Evolutionary conservation across 2,888 invertebrate genomes (phyloP).

Genomic region (Cylloceria caligata): DNA sequence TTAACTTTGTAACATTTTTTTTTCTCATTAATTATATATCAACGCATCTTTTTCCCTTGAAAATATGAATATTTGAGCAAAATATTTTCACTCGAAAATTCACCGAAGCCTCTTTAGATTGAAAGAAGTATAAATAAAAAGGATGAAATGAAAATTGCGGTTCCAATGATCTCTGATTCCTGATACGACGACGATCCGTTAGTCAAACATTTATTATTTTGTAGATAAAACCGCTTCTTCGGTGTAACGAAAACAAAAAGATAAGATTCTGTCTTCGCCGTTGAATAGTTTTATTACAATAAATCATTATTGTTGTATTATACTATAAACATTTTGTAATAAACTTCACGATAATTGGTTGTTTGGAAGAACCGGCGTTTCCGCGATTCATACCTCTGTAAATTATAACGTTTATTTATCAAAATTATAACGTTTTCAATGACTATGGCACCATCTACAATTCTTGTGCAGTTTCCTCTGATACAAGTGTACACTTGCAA

Average conservation of each 20-base stretch:
- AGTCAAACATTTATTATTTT: conserved; percentile 15
- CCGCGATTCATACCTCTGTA: no score
- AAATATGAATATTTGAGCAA: background rate
- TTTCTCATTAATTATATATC: background rate
- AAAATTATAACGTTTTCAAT: no score
- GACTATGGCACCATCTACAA: no score
- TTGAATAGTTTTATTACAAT: conserved; percentile 56
- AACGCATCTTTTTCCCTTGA: background rate
- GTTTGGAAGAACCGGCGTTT: conserved; percentile 4
- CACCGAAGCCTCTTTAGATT: background rate
- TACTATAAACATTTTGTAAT: conserved; percentile 60
- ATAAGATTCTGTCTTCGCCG: conserved; percentile 54
- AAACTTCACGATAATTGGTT: conserved; percentile 40
- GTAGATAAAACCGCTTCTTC: conserved; percentile 34
- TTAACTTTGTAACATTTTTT: background rate
- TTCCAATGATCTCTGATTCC: conserved; percentile 66
- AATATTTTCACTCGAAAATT: conserved; percentile 7
- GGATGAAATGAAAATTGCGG: conserved; percentile 49
- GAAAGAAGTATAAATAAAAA: background rate
- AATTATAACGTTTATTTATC: no score
- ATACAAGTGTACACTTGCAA: no score
- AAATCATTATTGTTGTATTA: conserved; percentile 56
- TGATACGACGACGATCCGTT: conserved; percentile 22
- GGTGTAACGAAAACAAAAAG: conserved; percentile 29
- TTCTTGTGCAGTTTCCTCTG: no score